Evolutionary conservation across 1,140 invertebrate genomes (phyloP).

Genomic region (Trichonephila inaurata): DNA sequence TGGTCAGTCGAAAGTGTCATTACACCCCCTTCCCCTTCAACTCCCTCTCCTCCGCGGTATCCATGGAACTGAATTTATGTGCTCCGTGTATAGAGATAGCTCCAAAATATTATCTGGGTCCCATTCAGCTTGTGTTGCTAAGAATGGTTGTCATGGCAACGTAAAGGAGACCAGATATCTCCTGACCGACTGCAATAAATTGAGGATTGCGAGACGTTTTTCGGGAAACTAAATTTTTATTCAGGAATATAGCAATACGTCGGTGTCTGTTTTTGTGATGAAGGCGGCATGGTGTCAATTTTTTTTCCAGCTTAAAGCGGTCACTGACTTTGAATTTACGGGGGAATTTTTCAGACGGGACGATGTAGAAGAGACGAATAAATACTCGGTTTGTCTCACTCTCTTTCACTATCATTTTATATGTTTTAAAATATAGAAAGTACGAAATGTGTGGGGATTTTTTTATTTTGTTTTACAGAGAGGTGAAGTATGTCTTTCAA

Average conservation of each 20-base stretch:
- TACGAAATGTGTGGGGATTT: not conserved
- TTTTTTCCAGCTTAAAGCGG: constrained; percentile 31
- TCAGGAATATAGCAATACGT: not conserved
- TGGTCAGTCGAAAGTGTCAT: constrained; percentile 63
- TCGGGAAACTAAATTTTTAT: constrained; percentile 47
- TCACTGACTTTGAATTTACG: constrained; percentile 45
- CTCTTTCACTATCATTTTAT: not conserved
- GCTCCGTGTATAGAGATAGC: constrained; percentile 52
- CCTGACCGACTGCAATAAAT: constrained; percentile 68
- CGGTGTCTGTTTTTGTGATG: not conserved
- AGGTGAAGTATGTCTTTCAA: not conserved
- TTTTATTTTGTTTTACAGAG: not conserved
- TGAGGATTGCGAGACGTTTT: constrained; percentile 34
- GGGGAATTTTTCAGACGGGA: constrained; percentile 24
- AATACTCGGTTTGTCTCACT: not conserved
- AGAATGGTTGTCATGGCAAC: constrained; percentile 56
- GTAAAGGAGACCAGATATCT: constrained; percentile 34
- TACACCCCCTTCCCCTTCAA: not conserved
- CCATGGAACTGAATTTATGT: constrained; percentile 59
- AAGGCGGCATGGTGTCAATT: not conserved
- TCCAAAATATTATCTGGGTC: constrained; percentile 64
- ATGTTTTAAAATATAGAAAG: not conserved
- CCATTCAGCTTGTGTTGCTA: constrained; percentile 36
- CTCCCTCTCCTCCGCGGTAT: not conserved
- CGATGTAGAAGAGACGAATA: not conserved